These are phyloP conservation scores for Syngnathus scovelli DNA, from an alignment of 2,113 vertebrate species.

Conservation along the genomic window DNA sequence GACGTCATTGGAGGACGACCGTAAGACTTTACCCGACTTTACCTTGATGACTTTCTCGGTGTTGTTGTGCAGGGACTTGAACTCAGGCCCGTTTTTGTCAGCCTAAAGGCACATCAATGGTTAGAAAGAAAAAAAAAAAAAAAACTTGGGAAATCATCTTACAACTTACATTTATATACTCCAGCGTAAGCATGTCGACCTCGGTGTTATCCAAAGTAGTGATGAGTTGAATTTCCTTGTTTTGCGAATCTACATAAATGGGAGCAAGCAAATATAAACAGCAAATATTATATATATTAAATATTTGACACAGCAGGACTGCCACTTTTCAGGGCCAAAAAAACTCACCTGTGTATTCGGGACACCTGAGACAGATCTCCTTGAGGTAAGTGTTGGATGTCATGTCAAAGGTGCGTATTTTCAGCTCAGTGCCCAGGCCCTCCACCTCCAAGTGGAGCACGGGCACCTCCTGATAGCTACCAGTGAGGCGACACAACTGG, in stretches of 20 bases:
- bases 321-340: not conserved
- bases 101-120: constrained; percentile 63
- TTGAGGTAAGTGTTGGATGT: constrained; percentile 81
- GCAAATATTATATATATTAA: not conserved
- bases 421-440: constrained; percentile 85
- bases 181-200: constrained; percentile 84
- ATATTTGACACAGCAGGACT: not conserved
- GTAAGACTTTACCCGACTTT: constrained; percentile 28
- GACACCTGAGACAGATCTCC: constrained; percentile 89
- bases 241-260: constrained; percentile 76
- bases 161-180: constrained; percentile 80
- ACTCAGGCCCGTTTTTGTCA: constrained; percentile 80
- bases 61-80: constrained; percentile 80
- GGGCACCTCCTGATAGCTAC: constrained; percentile 65
- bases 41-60: constrained; percentile 90
- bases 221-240: constrained; percentile 83
- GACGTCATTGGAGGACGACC: not conserved
- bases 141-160: not conserved
- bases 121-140: not conserved
- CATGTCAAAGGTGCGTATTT: constrained; percentile 85
- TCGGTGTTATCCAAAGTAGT: constrained; percentile 90
- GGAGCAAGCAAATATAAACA: constrained; percentile 1
- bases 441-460: constrained; percentile 81
- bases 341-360: constrained; percentile 84
- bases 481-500: constrained; percentile 78